Evolutionary conservation across 2,888 invertebrate genomes (phyloP).

Genomic region (Dascillus cervinus): DNA sequence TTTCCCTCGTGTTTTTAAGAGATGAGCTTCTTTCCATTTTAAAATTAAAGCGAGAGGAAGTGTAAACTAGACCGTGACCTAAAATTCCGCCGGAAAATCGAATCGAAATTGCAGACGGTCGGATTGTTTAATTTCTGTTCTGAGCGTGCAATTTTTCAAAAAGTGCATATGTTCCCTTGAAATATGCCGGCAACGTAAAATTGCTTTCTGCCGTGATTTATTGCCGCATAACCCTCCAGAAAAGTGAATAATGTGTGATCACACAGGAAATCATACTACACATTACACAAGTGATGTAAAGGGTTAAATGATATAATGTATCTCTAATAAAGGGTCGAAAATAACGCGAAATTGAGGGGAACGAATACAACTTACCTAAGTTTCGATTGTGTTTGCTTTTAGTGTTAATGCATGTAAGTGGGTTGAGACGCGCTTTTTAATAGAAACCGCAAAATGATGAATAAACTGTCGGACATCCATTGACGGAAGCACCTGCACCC

Average conservation of each 20-base stretch:
- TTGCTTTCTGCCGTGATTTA: too few relatives aligned
- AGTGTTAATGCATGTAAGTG: conserved; percentile 8
- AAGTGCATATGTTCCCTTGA: too few relatives aligned
- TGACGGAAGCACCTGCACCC: background rate
- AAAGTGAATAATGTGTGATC: conserved; percentile 24
- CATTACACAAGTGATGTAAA: conserved; percentile 23
- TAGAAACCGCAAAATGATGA: too few relatives aligned
- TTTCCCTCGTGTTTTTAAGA: conserved; percentile 36
- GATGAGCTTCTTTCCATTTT: conserved; percentile 41
- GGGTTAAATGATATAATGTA: conserved; percentile 27
- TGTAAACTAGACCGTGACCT: conserved; percentile 42
- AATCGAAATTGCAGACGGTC: too few relatives aligned
- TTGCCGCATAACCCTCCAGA: conserved; percentile 20
- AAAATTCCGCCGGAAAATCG: conserved; percentile 14
- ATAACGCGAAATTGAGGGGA: conserved; percentile 35
- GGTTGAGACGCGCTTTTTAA: conserved; percentile 4
- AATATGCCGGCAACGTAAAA: too few relatives aligned
- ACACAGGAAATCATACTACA: conserved; percentile 17
- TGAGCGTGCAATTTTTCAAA: too few relatives aligned
- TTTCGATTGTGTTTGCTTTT: conserved; percentile 25
- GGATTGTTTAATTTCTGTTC: too few relatives aligned
- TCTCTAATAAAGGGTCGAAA: conserved; percentile 30
- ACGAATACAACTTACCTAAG: too few relatives aligned
- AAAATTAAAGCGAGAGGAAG: conserved; percentile 39
- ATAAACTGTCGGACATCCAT: background rate